Base-by-base conservation (phyloP, 1,140 invertebrate genomes). In the Zeugodacus cucurbitae region DNA sequence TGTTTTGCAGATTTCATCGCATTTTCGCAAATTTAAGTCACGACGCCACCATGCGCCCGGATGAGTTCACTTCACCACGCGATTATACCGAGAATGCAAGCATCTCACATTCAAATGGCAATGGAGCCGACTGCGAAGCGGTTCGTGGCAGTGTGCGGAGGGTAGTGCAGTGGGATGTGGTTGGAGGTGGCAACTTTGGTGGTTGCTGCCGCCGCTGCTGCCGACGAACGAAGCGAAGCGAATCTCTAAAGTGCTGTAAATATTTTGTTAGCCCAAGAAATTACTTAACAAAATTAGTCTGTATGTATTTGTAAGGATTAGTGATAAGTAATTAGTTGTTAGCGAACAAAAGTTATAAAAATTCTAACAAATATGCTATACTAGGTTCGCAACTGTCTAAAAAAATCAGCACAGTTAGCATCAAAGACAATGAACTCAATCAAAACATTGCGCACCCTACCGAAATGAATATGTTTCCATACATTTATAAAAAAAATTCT, bases 11-110 rank as follows among this genome's bases (percentile, higher is more conserved):
- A 82, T 82, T 82, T 82, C 41, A 48, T 82, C 74, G 74, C 74
- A 82, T 82, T 82, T 82, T 82, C 74, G 74, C 74, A 48, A 82
- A 82, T 82, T 82, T 82, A 82, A 82, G 74, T 82, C 37, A 82
- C 37, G 34, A 48, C 26, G 74, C 74, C 48, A n/a, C 74, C 74
- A 29, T 22, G 41, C 70, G 74, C 74, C 20, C 74, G 41, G 74
- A 82, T 82, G 74, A 82, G 41, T 82, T 82, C 74, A 82, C 74
- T 48, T 82, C 74, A 82, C 37, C 10, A 48, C n/a, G 34, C 67
- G 34, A 74, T 82, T 82, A 29, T 82, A 82, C 74, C 10, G 22
- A 37, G 26, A 32, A 29, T 17, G 74, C 10, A 41, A 41, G 37
- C 34, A 74, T 44, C n/a, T 29, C 32, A 26, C 2, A 22, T 82